Conservation (phyloP, 2,888 invertebrate genomes). For the Caenorhabditis japonica region DNA sequence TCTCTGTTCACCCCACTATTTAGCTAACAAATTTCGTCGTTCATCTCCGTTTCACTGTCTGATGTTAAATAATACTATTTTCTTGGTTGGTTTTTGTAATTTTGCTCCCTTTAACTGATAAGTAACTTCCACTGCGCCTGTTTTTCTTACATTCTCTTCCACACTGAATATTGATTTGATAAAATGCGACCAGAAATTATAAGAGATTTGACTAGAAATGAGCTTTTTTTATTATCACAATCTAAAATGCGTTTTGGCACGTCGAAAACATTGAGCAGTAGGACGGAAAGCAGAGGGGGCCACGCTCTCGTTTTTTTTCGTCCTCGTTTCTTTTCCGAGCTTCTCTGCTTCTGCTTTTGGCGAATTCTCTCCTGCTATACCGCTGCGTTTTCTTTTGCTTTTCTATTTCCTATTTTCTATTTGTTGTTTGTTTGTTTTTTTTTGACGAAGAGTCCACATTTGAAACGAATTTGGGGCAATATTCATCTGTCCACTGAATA, state of each 20-base stretch:
- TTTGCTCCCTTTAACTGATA: too few relatives aligned
- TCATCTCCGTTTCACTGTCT: conserved; percentile 7
- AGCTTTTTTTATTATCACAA: too few relatives aligned
- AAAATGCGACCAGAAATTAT: too few relatives aligned
- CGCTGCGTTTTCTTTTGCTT: conserved; percentile 4
- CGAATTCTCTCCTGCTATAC: conserved; percentile 45
- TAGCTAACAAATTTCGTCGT: conserved; percentile 33
- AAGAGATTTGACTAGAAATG: too few relatives aligned
- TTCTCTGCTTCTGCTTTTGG: conserved; percentile 25
- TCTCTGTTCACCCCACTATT: conserved; percentile 39
- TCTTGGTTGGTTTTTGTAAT: too few relatives aligned
- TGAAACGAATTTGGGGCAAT: too few relatives aligned
- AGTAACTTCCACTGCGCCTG: too few relatives aligned
- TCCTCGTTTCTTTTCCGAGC: conserved; percentile 13
- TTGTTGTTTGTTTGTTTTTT: not conserved
- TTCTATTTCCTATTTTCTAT: conserved; percentile 6
- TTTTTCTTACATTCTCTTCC: too few relatives aligned
- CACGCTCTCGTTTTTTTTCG: conserved; percentile 44
- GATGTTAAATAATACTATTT: not conserved
- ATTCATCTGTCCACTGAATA: too few relatives aligned
- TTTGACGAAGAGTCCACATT: too few relatives aligned
- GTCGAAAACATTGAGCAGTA: conserved; percentile 53
- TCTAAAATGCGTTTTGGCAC: conserved; percentile 52
- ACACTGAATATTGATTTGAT: too few relatives aligned
- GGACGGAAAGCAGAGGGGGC: conserved; percentile 20